Evolutionary conservation across 2,888 invertebrate species (phyloP).

Genomic region (Eupithecia abbreviata): DNA sequence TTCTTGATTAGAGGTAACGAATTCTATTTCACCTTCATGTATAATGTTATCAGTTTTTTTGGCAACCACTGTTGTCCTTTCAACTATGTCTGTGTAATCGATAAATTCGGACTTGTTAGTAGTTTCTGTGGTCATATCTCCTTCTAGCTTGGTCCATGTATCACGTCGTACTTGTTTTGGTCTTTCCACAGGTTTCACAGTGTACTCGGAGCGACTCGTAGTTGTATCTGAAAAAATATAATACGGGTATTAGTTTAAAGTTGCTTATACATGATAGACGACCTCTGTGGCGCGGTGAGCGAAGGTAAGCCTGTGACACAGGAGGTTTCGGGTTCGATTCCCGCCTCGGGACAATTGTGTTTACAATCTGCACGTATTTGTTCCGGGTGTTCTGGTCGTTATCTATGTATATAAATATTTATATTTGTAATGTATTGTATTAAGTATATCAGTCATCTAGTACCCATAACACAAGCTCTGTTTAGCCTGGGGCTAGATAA

Average conservation of each 20-base stretch:
- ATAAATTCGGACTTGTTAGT: conserved; percentile 87
- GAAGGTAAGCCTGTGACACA: too few relatives aligned
- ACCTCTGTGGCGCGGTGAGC: too few relatives aligned
- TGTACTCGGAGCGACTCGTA: conserved; percentile 87
- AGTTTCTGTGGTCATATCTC: conserved; percentile 88
- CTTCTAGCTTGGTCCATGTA: conserved; percentile 91
- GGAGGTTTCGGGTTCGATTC: too few relatives aligned
- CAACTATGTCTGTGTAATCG: conserved; percentile 84
- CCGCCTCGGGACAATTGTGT: too few relatives aligned
- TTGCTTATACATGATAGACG: background rate
- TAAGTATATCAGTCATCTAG: too few relatives aligned
- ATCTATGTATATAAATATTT: too few relatives aligned
- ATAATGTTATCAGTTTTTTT: conserved; percentile 87
- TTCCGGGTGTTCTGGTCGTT: too few relatives aligned
- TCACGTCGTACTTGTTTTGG: conserved; percentile 87
- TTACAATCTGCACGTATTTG: too few relatives aligned
- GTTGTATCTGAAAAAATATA: conserved; percentile 84
- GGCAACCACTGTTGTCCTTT: conserved; percentile 84
- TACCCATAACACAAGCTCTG: too few relatives aligned
- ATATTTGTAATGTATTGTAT: too few relatives aligned
- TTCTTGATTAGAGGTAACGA: conserved; percentile 85
- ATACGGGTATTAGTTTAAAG: background rate
- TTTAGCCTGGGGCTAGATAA: too few relatives aligned
- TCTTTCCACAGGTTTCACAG: conserved; percentile 86
- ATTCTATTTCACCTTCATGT: conserved; percentile 87